phyloP scores from a whole-genome alignment of 2,113 vertebrate genomes.

The Pterocles burchelli region DNA sequence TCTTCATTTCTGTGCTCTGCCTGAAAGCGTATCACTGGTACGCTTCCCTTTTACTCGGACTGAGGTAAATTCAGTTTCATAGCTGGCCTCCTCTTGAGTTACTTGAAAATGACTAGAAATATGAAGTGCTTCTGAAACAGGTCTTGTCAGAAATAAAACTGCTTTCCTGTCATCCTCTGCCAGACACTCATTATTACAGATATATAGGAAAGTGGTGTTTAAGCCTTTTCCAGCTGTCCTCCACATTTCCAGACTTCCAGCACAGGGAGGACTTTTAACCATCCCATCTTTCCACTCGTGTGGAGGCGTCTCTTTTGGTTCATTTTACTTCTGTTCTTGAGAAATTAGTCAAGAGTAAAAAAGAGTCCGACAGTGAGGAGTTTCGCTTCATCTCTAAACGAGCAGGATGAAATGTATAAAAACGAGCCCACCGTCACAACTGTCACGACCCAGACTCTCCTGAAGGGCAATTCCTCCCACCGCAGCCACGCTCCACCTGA shows the following conservation, averaged over 20 bases:
- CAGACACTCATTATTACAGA: neutral
- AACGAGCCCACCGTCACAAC: rapidly evolving
- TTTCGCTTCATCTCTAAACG: rapidly evolving
- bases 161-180: neutral
- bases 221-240: constrained; percentile 2
- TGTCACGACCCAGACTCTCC: rapidly evolving
- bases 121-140: neutral
- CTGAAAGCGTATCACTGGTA: neutral
- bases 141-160: constrained; percentile 17
- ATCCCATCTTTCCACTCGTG: neutral
- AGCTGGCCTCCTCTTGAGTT: neutral
- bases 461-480: rapidly evolving
- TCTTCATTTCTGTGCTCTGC: constrained; percentile 6
- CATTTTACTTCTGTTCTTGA: neutral
- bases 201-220: neutral
- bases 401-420: rapidly evolving
- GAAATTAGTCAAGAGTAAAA: rapidly evolving
- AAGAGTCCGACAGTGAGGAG: rapidly evolving
- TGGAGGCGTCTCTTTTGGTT: neutral
- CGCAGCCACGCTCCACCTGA: rapidly evolving
- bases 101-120: neutral
- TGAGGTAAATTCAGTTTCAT: neutral
- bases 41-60: neutral
- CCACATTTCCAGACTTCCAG: neutral
- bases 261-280: neutral